phyloP scores from a whole-genome alignment of 92 coral and sea anemone species.

The Epizoanthus stellaris region DNA sequence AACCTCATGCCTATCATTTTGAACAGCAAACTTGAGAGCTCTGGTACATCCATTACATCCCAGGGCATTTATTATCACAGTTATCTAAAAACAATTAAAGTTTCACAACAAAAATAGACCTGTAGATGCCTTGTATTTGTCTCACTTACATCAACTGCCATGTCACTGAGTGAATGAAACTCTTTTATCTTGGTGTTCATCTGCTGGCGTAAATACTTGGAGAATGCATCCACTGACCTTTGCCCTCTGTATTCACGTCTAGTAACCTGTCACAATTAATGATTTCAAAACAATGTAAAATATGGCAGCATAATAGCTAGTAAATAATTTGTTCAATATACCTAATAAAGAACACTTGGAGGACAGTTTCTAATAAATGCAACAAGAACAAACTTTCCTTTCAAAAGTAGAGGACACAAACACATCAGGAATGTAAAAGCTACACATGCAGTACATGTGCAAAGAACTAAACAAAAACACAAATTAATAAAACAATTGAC shows the following conservation, averaged over 20 bases:
- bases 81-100: neutral
- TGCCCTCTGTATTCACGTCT: constrained; percentile 97
- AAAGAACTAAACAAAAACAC: neutral
- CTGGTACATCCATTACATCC: no score
- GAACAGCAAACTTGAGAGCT: no score
- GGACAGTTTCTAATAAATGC: neutral
- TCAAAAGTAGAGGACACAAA: neutral
- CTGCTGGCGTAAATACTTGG: constrained; percentile 87
- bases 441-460: neutral
- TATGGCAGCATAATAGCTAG: neutral
- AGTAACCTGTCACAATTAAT: constrained; percentile 54
- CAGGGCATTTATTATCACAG: neutral
- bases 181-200: constrained; percentile 77
- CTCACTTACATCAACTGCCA: constrained; percentile 80
- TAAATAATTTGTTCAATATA: neutral
- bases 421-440: neutral
- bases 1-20: no score
- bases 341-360: no score
- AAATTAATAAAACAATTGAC: neutral
- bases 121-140: neutral
- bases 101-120: neutral
- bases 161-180: constrained; percentile 88
- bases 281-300: neutral
- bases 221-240: constrained; percentile 95
- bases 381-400: no score